Evolutionary conservation across 2,888 invertebrate genomes (phyloP), one percentile per base, ranked within the genome.

Genomic region (Trichopoda pennipes): DNA sequence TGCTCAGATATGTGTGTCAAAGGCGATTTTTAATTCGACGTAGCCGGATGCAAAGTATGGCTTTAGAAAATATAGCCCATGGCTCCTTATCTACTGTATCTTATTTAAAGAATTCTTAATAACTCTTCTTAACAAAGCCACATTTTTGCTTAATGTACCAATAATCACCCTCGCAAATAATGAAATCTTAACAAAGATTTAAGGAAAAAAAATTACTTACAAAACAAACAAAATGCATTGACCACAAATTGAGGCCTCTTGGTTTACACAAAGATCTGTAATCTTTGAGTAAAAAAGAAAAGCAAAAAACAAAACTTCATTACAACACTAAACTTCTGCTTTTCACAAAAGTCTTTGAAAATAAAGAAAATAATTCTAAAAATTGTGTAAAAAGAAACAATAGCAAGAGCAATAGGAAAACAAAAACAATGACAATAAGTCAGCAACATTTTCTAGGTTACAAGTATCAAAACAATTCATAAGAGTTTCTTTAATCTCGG

Each of bases 281-380:
- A 28, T 4, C 44, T 63, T 64, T 56, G n/a, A 42, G 42, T 32
- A 12, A 17, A 23, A 42, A 42, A 53, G 3, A 10, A 55, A 73
- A 61, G n/a, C 6, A 17, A 7, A 35, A 16, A 23, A 38, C 35
- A 16, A 21, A 53, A 21, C 49, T 23, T 38, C 9, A 2, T 58
- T 35, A 1, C 9, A 12, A 38, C 19, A 19, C 3, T 60, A 3
- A 38, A 10, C 12, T 10, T 38, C 1, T 6, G 38, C 38, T 38
- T 12, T 38, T 1, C 38, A 38, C 12, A 38, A 38, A 38, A 21
- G 53, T 3, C 28, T 61, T 76, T 76, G 19, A 73, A 56, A 68
- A 81, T 68, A 63, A 73, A 81, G 77, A 77, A 68, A 61, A 73
- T 28, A 56, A 51, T 58, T 70, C 44, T 47, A 47, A 16, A 23